Evolutionary conservation across 2,888 invertebrate species (phyloP), one percentile per base, ranked within the genome.

Genomic region (Acanthococcus lagerstroemiae): DNA sequence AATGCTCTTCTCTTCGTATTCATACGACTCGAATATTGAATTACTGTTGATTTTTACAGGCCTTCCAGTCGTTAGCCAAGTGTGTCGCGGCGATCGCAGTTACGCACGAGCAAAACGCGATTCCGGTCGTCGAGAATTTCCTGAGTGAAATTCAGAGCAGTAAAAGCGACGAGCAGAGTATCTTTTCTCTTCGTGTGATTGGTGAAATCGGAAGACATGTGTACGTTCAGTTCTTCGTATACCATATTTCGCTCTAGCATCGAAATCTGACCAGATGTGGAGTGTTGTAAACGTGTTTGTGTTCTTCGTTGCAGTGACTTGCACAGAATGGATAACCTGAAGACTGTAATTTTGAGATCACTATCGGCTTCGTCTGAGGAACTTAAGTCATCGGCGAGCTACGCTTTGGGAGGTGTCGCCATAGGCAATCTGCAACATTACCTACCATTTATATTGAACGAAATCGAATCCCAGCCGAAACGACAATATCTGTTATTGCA

Each of bases 131-230:
- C 21, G 81, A 81, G 50, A 80, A 83, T 72, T 82, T 85, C 71
- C 82, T 90, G 70, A 81, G 82, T 68, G 89, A 90, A 74, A 84
- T 89, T 17, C 83, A 86, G 72, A 82, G 80, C 70, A 83, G 84
- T 55, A 79, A 83, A 67, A 81, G 80, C 67, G 92, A 93, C 75
- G 84, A 88, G 1, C 88, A 93, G 71, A 87, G 90, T 73, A 87
- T 96, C 73, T 96, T 99, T 79, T 90, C 95, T 24, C 79, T 99
- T 67, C 80, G 97, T 27, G 91, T 96, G 22, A 86, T 99, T 71
- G 99, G 97, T 0, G 99, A 99, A 82, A 95, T 99, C 72, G 99
- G 99, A 5, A 82, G 92, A 70, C 90, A 93, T 74, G 84, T 94
- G 88, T 90, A 78, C 82, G 86, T 81, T 37, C 12, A 37, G n/a